Evolutionary conservation across 2,797 vertebrate genomes (phyloP).

Genomic region (Lerista edwardsae): DNA sequence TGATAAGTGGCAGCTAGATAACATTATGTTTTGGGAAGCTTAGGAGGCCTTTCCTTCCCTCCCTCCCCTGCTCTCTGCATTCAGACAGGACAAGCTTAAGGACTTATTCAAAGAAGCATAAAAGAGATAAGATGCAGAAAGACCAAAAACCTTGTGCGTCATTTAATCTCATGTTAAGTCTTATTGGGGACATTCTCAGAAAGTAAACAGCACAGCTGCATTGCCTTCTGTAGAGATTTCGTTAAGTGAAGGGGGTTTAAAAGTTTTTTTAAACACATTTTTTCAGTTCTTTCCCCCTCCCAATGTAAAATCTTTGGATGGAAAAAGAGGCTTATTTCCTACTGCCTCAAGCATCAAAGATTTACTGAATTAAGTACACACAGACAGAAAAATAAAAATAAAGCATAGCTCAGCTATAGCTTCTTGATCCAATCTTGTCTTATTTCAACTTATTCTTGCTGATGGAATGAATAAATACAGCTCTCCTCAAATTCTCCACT

Average conservation of each 20-base stretch:
- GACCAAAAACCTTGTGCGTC: background rate
- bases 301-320: background rate
- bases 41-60: background rate
- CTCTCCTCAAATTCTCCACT: background rate
- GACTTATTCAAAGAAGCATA: background rate
- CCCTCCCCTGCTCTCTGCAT: background rate
- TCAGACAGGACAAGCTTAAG: constrained; percentile 6
- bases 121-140: constrained; percentile 16
- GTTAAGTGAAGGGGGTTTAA: background rate
- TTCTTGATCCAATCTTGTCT: background rate
- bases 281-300: background rate
- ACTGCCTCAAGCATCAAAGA: constrained; percentile 1
- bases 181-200: constrained; percentile 5
- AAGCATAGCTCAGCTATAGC: background rate
- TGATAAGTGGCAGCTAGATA: background rate
- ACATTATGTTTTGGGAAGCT: background rate
- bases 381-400: constrained; percentile 13
- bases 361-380: constrained; percentile 27
- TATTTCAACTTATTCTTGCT: background rate
- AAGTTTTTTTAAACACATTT: constrained; percentile 12
- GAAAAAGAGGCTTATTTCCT: background rate
- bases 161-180: constrained; percentile 5
- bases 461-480: background rate
- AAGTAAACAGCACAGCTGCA: constrained; percentile 2
- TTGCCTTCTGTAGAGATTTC: background rate